phyloP scores from a whole-genome alignment of 2,797 vertebrate genomes.

The Microctenopoma stevenorrisi region DNA sequence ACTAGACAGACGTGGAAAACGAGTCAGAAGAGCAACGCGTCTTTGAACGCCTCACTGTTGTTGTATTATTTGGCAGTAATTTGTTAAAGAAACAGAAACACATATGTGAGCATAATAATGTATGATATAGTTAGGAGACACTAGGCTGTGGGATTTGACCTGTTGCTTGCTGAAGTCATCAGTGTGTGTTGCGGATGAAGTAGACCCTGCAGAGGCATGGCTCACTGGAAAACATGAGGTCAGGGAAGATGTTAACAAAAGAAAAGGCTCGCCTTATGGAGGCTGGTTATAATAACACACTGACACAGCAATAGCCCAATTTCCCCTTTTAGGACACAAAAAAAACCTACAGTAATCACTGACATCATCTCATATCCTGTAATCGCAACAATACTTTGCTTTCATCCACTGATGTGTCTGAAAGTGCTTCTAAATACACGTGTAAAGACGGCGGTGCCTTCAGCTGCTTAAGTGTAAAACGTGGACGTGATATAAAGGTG shows the following conservation, averaged over 20 bases:
- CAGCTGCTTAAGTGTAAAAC: constrained; percentile 41
- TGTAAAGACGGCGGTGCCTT: constrained; percentile 5
- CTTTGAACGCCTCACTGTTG: constrained; percentile 36
- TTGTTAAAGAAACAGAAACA: constrained; percentile 10
- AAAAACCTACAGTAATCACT: constrained; percentile 24
- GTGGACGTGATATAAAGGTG: constrained; percentile 40
- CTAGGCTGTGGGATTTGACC: constrained; percentile 57
- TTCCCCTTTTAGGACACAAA: constrained; percentile 41
- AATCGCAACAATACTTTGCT: constrained; percentile 23
- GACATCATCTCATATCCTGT: constrained; percentile 16
- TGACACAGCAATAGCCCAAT: constrained; percentile 49
- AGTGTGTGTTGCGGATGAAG: constrained; percentile 53
- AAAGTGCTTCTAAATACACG: constrained; percentile 1
- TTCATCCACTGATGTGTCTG: constrained; percentile 14
- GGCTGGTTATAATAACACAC: constrained; percentile 63
- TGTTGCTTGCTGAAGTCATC: constrained; percentile 62
- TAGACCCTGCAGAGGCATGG: constrained; percentile 62
- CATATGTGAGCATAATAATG: background rate
- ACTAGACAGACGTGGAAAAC: constrained; percentile 48
- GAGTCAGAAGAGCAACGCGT: constrained; percentile 34
- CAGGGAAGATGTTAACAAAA: constrained; percentile 82
- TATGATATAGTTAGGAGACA: constrained; percentile 47
- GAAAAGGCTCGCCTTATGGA: constrained; percentile 55
- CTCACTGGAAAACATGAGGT: constrained; percentile 85
- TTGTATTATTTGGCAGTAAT: constrained; percentile 43